Evolutionary conservation across 2,797 vertebrate genomes (phyloP).

Genomic region (Eulemur albifrons): DNA sequence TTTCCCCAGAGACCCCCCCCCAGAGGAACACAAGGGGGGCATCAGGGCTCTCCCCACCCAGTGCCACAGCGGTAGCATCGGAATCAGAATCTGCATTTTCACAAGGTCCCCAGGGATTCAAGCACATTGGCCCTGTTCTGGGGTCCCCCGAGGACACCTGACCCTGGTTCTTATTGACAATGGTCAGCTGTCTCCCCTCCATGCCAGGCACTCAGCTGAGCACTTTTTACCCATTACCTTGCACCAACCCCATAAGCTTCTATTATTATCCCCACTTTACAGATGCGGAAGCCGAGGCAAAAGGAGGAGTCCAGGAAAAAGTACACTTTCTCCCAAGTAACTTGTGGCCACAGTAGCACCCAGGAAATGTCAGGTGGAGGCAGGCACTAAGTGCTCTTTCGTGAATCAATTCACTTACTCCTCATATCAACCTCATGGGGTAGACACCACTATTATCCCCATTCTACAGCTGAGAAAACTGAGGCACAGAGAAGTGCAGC

Average conservation of each 20-base stretch:
- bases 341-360: background rate
- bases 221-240: background rate
- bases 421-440: background rate
- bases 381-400: background rate
- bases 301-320: background rate
- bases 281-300: background rate
- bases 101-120: background rate
- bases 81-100: background rate
- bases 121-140: background rate
- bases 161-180: background rate
- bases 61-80: background rate
- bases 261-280: background rate
- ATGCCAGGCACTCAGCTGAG: too few species aligned
- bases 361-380: rapidly evolving
- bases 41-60: background rate
- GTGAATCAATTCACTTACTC: background rate
- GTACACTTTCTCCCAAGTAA: background rate
- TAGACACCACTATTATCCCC: background rate
- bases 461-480: background rate
- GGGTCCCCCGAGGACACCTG: background rate
- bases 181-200: background rate
- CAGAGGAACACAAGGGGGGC: background rate
- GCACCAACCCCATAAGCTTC: too few species aligned
- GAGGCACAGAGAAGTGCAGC: background rate
- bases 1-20: background rate